phyloP scores from a whole-genome alignment of 2,113 vertebrate species.

The Sakesphorus luctuosus region DNA sequence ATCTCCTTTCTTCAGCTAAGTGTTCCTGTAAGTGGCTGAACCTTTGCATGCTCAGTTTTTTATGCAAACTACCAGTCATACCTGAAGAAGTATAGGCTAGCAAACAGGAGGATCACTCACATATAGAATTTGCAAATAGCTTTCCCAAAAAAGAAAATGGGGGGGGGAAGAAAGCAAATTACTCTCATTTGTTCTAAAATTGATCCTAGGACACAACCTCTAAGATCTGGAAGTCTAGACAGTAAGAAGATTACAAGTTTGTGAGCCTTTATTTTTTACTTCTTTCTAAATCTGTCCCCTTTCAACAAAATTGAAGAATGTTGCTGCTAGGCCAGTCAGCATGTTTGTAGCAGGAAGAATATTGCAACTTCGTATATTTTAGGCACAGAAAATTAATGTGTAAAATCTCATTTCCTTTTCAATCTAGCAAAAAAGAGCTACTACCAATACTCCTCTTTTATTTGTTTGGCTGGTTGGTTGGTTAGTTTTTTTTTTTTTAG shows the following conservation, averaged over 20 bases:
- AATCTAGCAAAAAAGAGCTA: not conserved
- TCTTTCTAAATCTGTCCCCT: not conserved
- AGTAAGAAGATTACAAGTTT: not conserved
- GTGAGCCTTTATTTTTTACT: not conserved
- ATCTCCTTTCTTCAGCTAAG: not conserved
- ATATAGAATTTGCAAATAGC: not conserved
- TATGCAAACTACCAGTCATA: not conserved
- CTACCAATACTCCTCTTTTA: not conserved
- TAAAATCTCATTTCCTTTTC: not conserved
- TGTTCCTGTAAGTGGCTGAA: rapidly evolving
- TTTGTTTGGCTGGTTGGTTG: no score
- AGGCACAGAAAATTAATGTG: not conserved
- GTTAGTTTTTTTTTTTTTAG: not conserved
- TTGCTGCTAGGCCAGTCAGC: not conserved
- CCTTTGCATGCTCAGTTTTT: not conserved
- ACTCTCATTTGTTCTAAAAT: not conserved
- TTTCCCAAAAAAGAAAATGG: not conserved
- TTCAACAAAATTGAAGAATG: not conserved
- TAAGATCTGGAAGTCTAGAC: not conserved
- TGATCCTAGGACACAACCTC: not conserved
- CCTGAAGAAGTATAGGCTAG: not conserved
- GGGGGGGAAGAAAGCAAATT: not conserved
- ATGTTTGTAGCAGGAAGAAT: not conserved
- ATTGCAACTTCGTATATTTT: not conserved
- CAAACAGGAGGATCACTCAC: not conserved